phyloP scores from a whole-genome alignment of 2,888 invertebrate species.

The Melieria omissa region DNA sequence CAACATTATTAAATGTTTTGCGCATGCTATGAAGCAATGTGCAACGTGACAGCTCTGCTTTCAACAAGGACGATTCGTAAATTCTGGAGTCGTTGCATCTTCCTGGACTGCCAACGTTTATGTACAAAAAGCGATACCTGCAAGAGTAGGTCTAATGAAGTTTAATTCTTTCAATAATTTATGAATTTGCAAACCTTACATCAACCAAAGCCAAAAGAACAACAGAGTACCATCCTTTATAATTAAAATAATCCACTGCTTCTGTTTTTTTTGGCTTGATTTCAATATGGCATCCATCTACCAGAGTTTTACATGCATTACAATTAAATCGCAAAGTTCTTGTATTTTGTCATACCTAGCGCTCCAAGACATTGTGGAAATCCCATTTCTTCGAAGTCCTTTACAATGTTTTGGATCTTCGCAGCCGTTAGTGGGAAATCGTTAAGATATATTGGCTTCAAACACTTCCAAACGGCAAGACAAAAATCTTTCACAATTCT shows the following conservation, averaged over 20 bases:
- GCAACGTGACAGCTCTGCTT: conserved; percentile 8
- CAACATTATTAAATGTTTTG: background rate
- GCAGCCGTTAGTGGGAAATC: background rate
- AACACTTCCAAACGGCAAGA: background rate
- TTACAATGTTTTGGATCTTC: too few relatives aligned
- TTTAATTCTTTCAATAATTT: background rate
- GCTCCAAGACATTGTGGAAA: too few relatives aligned
- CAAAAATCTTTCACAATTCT: conserved; percentile 1
- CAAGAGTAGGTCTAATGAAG: background rate
- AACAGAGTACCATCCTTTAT: background rate
- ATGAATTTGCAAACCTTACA: background rate
- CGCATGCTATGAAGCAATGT: conserved; percentile 2
- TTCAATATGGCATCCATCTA: conserved; percentile 19
- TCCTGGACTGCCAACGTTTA: conserved; percentile 33
- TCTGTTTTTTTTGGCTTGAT: conserved; percentile 1
- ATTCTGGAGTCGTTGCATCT: conserved; percentile 36
- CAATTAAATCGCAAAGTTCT: background rate
- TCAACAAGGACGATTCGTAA: conserved; percentile 31
- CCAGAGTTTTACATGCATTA: background rate
- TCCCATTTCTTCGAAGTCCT: too few relatives aligned
- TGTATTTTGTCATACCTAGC: too few relatives aligned
- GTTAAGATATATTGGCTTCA: conserved; percentile 3
- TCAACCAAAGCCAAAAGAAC: background rate
- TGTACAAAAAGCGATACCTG: conserved; percentile 30
- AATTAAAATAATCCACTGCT: conserved; percentile 1